Conservation (phyloP, 2,797 vertebrate species). For the Sebastolobus alascanus region DNA sequence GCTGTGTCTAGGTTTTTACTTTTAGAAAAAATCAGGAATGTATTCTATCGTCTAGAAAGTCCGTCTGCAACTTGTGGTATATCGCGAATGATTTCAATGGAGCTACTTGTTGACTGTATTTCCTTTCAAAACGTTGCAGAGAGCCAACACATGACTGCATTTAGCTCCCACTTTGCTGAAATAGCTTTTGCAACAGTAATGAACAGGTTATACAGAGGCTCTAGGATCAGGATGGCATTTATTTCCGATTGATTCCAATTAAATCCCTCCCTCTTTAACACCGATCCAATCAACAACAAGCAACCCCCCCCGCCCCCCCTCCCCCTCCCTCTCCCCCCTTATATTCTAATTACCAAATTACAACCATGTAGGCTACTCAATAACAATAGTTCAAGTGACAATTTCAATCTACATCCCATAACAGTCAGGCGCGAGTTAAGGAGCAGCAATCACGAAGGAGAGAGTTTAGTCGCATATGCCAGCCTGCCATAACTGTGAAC, state of each 20-base stretch:
- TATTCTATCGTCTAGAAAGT: conserved; percentile 80
- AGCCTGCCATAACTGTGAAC: conserved; percentile 79
- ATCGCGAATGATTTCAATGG: conserved; percentile 65
- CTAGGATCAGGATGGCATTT: conserved; percentile 70
- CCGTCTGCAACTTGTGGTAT: conserved; percentile 80
- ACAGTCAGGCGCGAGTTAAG: conserved; percentile 85
- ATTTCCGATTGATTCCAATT: conserved; percentile 72
- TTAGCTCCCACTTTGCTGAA: conserved; percentile 77
- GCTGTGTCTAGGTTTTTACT: conserved; percentile 70
- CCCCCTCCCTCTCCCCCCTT: conserved; percentile 17
- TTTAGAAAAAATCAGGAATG: conserved; percentile 84
- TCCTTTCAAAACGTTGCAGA: conserved; percentile 71
- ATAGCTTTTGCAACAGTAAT: conserved; percentile 72
- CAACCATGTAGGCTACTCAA: conserved; percentile 63
- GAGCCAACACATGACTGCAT: conserved; percentile 77
- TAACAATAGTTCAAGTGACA: conserved; percentile 72
- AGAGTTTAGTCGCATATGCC: conserved; percentile 81
- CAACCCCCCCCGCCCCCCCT: conserved; percentile 35
- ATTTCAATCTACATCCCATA: conserved; percentile 79
- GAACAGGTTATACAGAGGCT: conserved; percentile 72
- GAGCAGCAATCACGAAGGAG: conserved; percentile 83
- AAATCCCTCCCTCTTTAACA: conserved; percentile 66
- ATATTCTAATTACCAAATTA: conserved; percentile 67
- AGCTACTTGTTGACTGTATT: conserved; percentile 74
- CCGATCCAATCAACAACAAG: conserved; percentile 74